These are phyloP conservation scores for Drosophila borborema DNA, from an alignment of 2,888 invertebrate species.

Conservation along the genomic window DNA sequence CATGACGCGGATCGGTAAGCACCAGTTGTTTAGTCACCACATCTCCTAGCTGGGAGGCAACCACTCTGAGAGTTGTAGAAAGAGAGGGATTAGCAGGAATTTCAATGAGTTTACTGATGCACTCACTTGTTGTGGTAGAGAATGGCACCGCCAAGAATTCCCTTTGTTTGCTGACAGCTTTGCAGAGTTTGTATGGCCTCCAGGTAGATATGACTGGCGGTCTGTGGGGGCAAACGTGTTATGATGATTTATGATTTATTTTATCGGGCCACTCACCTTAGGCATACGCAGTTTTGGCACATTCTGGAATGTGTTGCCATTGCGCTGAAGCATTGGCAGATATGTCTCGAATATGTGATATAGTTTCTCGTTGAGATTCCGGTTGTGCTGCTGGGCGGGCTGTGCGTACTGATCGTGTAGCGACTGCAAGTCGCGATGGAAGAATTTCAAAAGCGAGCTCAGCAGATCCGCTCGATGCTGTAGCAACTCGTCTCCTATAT, in stretches of 20 bases:
- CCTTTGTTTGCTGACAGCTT: conserved; percentile 91
- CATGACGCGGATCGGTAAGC: conserved; percentile 92
- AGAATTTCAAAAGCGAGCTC: conserved; percentile 91
- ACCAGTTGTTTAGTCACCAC: conserved; percentile 92
- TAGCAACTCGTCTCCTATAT: conserved; percentile 93
- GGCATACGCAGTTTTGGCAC: conserved; percentile 93
- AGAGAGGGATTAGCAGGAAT: neutral
- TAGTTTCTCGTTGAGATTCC: conserved; percentile 89
- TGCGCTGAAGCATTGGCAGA: conserved; percentile 92
- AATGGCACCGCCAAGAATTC: conserved; percentile 93
- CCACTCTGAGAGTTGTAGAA: conserved; percentile 87
- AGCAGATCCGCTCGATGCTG: conserved; percentile 92
- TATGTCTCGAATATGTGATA: conserved; percentile 96
- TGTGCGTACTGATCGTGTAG: conserved; percentile 87
- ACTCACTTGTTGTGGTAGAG: conserved; percentile 95
- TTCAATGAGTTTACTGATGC: fast-evolving
- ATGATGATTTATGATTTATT: neutral
- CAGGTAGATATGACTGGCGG: conserved; percentile 93
- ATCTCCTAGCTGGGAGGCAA: conserved; percentile 91
- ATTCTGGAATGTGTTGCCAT: conserved; percentile 93
- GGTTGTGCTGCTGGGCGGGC: conserved; percentile 82
- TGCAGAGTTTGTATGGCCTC: conserved; percentile 95
- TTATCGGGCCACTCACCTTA: conserved; percentile 87
- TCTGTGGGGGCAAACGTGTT: conserved; percentile 86
- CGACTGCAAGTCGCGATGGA: conserved; percentile 92